phyloP scores from a whole-genome alignment of 2,113 vertebrate species.

The Carassius auratus region DNA sequence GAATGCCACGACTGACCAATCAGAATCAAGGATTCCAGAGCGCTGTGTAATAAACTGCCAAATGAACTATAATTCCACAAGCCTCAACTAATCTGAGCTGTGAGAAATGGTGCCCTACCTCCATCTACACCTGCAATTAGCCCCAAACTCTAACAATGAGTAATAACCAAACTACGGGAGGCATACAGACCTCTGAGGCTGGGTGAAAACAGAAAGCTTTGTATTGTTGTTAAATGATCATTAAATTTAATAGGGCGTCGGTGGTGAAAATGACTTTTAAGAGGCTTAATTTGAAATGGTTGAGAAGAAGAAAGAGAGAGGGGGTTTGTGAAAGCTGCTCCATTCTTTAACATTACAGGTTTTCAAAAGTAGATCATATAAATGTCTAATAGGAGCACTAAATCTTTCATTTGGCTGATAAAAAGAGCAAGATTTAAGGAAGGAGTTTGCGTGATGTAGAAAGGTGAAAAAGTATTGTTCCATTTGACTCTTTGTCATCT shows the following conservation, averaged over 20 bases:
- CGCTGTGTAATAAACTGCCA: background rate
- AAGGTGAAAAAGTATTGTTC: slow-evolving; percentile 69
- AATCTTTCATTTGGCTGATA: slow-evolving; percentile 75
- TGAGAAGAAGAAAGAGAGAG: slow-evolving; percentile 28
- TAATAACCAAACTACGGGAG: background rate
- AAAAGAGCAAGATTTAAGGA: slow-evolving; percentile 69
- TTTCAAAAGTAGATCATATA: slow-evolving; percentile 70
- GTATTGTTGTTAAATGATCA: slow-evolving; percentile 68
- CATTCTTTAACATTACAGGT: slow-evolving; percentile 66
- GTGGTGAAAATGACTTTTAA: slow-evolving; percentile 55
- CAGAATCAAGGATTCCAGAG: background rate
- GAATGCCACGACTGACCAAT: background rate
- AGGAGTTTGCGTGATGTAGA: slow-evolving; percentile 60
- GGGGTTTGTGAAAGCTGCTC: slow-evolving; percentile 41
- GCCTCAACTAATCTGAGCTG: slow-evolving; percentile 12
- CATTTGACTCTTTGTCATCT: slow-evolving; percentile 72
- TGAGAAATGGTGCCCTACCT: background rate
- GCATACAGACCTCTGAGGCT: slow-evolving; percentile 23
- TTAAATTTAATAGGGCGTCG: slow-evolving; percentile 63
- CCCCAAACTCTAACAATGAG: slow-evolving; percentile 28
- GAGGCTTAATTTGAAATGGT: slow-evolving; percentile 59
- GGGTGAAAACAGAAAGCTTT: slow-evolving; percentile 24
- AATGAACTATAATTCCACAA: slow-evolving; percentile 5
- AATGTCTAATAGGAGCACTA: slow-evolving; percentile 72
- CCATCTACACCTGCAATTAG: slow-evolving; percentile 38